Evolutionary conservation across 2,113 vertebrate species (phyloP), one percentile per base, ranked within the genome.

Genomic region (Ceratotherium simum): DNA sequence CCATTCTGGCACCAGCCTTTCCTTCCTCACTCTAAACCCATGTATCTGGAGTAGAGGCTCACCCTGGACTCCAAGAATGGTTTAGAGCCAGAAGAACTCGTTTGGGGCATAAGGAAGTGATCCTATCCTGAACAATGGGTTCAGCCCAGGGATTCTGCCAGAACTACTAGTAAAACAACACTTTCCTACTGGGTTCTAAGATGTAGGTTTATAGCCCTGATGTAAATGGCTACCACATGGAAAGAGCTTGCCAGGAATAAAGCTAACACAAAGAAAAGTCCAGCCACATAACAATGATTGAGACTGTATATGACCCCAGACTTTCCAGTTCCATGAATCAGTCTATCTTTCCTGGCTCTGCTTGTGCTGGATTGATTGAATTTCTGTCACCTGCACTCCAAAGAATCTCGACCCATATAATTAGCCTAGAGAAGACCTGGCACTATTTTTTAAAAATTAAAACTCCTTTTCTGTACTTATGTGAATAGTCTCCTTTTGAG

Each of bases 351-450:
- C 17, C 60, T 31, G 18, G 27, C 88, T 81, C 78, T 67, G 27
- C 29, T 42, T 82, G 8, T 56, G 18, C 56, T 85, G 42, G 8
- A 93, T 58, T 91, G 18, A 81, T 8, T 72, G 33, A 70, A 10
- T 96, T 96, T 93, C 72, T 69, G 33, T 85, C 42, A 69, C 48
- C 70, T 87, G 21, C 11, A 94, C 11, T 39, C 51, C 90, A 70
- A 95, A 83, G 27, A 90, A 69, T 67, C 58, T 62, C 58, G 36
- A 95, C 17, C 25, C 80, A 75, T 65, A 90, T 73, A 86, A 25
- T 90, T 78, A 88, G 42, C 46, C 86, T n/a, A 94, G 67, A 72
- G 29, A 72, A 20, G 3, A 88, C 25, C 58, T 87, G 39, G 5
- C 25, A 33, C 10, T 65, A 12, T 89, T 95, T 73, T 29, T 33